These are phyloP conservation scores for Wasmannia auropunctata DNA, from an alignment of 1,140 invertebrate species.

Conservation along the genomic window DNA sequence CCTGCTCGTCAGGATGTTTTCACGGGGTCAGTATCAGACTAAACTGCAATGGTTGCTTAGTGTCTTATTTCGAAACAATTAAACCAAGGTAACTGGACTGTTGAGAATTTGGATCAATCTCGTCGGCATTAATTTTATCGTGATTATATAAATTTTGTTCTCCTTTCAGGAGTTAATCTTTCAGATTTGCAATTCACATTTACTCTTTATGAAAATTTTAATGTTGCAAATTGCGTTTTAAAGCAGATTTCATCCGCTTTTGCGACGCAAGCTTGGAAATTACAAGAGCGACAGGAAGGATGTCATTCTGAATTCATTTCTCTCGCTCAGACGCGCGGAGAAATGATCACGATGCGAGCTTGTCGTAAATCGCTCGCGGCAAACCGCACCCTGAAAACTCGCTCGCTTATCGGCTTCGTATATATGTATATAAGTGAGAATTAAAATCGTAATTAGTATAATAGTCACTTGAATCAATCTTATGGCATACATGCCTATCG, in stretches of 20 bases:
- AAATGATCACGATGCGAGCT: background rate
- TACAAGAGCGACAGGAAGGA: background rate
- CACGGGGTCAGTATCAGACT: background rate
- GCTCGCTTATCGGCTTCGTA: slow-evolving; percentile 26
- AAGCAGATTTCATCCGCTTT: background rate
- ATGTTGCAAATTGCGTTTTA: background rate
- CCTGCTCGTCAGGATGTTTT: background rate
- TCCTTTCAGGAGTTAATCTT: background rate
- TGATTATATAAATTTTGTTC: background rate
- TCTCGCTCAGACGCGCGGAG: background rate
- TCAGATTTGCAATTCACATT: background rate
- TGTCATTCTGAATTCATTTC: background rate
- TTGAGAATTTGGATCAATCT: background rate
- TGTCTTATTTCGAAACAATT: too few relatives aligned
- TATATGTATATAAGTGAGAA: slow-evolving; percentile 16
- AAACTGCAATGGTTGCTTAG: background rate
- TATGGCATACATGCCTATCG: slow-evolving; percentile 53
- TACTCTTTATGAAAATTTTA: background rate
- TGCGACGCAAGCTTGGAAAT: background rate
- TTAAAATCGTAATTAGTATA: slow-evolving; percentile 52
- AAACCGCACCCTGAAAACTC: slow-evolving; percentile 20
- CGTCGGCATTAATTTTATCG: background rate
- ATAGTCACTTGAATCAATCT: slow-evolving; percentile 43
- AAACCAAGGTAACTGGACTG: background rate
- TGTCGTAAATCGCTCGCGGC: background rate